phyloP scores from a whole-genome alignment of 92 coral and sea anemone genomes.

The Micromussa lordhowensis region DNA sequence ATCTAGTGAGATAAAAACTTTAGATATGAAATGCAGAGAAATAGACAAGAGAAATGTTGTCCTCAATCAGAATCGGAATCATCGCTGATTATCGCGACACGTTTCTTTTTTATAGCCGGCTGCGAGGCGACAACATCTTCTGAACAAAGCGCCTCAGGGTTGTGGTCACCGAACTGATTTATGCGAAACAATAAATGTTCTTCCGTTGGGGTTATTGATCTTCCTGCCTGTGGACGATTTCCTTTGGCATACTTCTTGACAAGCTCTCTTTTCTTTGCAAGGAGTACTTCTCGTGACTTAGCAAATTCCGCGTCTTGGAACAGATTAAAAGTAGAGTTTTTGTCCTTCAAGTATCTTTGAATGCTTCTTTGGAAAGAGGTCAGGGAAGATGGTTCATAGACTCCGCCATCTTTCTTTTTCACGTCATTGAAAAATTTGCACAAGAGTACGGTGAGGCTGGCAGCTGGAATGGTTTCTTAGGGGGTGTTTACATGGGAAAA shows the following conservation, averaged over 20 bases:
- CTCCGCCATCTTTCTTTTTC: constrained; percentile 44
- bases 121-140: too few species aligned
- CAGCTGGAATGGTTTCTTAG: not conserved
- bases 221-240: constrained; percentile 38
- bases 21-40: too few species aligned
- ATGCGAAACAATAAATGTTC: constrained; percentile 28
- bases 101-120: too few species aligned
- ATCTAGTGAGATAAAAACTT: too few species aligned
- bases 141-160: constrained; percentile 48
- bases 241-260: constrained; percentile 24
- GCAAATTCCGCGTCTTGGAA: constrained; percentile 28
- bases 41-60: too few species aligned
- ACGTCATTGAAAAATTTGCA: constrained; percentile 41
- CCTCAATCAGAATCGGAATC: too few species aligned
- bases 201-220: constrained; percentile 12
- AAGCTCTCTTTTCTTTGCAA: constrained; percentile 17
- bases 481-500: too few species aligned
- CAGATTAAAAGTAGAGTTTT: not conserved
- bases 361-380: constrained; percentile 43
- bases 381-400: constrained; percentile 32
- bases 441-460: constrained; percentile 14
- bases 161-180: constrained; percentile 33
- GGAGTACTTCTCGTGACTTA: constrained; percentile 11
- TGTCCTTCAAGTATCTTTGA: constrained; percentile 30
- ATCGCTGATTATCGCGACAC: too few species aligned